These are phyloP conservation scores for Poecilia latipinna DNA, from an alignment of 2,113 vertebrate genomes.

Conservation along the genomic window DNA sequence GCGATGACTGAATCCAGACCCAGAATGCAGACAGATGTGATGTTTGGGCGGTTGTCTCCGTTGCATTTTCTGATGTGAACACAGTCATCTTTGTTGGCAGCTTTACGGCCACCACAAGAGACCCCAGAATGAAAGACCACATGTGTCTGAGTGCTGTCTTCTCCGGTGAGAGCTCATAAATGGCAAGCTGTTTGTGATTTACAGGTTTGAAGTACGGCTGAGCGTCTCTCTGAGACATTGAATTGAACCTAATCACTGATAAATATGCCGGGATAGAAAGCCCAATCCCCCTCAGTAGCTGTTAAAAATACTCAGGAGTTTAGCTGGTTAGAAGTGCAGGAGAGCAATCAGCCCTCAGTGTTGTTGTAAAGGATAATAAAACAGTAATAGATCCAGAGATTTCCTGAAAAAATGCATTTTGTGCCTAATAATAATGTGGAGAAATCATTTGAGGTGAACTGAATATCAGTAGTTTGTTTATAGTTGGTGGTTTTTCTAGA, in stretches of 20 bases:
- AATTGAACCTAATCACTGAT: not conserved
- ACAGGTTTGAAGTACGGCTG: conserved; percentile 25
- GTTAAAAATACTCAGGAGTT: conserved; percentile 7
- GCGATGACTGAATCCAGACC: not conserved
- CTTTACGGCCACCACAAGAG: conserved; percentile 35
- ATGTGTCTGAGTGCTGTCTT: conserved; percentile 36
- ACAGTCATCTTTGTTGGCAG: conserved; percentile 42
- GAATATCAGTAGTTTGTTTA: too few relatives aligned
- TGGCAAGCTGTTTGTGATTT: conserved; percentile 45
- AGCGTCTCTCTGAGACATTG: not conserved
- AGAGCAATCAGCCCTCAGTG: not conserved
- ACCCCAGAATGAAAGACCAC: conserved; percentile 24
- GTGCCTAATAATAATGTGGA: not conserved
- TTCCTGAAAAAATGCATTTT: not conserved
- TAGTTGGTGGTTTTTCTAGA: too few relatives aligned
- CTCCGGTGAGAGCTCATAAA: conserved; percentile 55
- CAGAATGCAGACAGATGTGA: conserved; percentile 25
- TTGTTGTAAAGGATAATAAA: conserved; percentile 33
- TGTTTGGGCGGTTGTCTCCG: conserved; percentile 22
- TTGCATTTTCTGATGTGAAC: conserved; percentile 31
- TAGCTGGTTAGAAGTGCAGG: not conserved
- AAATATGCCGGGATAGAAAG: not conserved
- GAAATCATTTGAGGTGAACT: not conserved
- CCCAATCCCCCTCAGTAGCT: not conserved
- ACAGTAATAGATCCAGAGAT: conserved; percentile 16